Evolutionary conservation across 2,797 vertebrate species (phyloP), one percentile per base, ranked within the genome.

Genomic region (Parambassis ranga): DNA sequence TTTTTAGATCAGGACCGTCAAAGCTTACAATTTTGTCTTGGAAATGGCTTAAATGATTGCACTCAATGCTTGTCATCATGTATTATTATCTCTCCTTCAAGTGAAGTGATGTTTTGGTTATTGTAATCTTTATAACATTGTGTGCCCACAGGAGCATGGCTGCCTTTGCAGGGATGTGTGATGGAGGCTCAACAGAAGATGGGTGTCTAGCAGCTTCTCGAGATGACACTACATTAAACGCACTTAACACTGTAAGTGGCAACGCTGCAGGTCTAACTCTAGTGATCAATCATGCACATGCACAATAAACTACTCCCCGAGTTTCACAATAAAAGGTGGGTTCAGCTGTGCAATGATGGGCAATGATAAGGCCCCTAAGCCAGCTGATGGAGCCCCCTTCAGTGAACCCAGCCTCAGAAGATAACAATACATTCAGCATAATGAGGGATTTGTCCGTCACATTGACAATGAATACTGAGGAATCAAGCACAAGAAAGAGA

Each of bases 131-230:
- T 5, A 36, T 15, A 16, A 38, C 15, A 13, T 50, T 65, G 30
- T 72, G 41, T 83, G 24, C 84, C 60, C 49, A 35, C 91, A 99
- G 98, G 95, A 99, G 98, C 90, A 99, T 99, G 97, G 98, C 98
- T 38, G 98, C 98, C 8, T 99, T 99, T 79, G 98, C 98, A 32
- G 98, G 98, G 57, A 99, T 99, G 98, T 99, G 98, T 76, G 98
- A 99, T 2, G 98, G 98, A 69, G 98, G 98, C 55, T 98, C 97
- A 50, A 99, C 97, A 1, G 98, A 99, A 90, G 98, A 99, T 0
- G 98, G 98, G 36, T 99, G 97, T 47, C 91, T 98, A 0, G 98
- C 98, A 39, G 98, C 98, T 10, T 99, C 98, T 37, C 90, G 97
- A 68, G 98, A 99, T 0, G 98, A 99, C 93, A 99, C 98, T 72